Evolutionary conservation across 2,797 vertebrate genomes (phyloP).

Genomic region (Cottoperca gobio): DNA sequence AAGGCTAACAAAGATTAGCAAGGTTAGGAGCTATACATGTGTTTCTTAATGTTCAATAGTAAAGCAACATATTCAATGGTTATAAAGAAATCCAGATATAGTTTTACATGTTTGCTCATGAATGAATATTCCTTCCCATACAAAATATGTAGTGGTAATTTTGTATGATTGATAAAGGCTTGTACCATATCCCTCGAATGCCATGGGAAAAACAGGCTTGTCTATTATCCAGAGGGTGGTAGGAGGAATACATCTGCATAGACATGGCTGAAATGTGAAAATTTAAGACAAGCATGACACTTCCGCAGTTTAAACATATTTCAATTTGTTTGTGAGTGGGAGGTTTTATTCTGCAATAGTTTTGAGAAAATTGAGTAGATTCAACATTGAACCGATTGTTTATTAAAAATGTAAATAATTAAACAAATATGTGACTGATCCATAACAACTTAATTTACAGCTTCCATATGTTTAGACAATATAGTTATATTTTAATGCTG

Average conservation of each 20-base stretch:
- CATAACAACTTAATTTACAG: slow-evolving; percentile 30
- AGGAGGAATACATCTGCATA: slow-evolving; percentile 77
- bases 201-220: slow-evolving; percentile 52
- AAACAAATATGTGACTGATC: slow-evolving; percentile 16
- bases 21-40: not conserved
- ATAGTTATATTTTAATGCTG: not conserved
- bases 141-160: slow-evolving; percentile 27
- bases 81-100: not conserved
- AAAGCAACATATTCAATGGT: slow-evolving; percentile 1
- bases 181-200: slow-evolving; percentile 56
- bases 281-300: slow-evolving; percentile 66
- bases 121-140: slow-evolving; percentile 24
- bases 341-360: slow-evolving; percentile 48
- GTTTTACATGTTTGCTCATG: slow-evolving; percentile 19
- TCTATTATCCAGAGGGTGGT: slow-evolving; percentile 62
- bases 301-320: slow-evolving; percentile 69
- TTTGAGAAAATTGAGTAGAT: slow-evolving; percentile 35
- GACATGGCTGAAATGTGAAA: slow-evolving; percentile 67
- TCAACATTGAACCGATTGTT: slow-evolving; percentile 25
- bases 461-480: not conserved
- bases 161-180: slow-evolving; percentile 47
- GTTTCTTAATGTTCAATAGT: slow-evolving; percentile 6
- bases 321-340: slow-evolving; percentile 54
- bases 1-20: slow-evolving; percentile 45
- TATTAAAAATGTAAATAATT: slow-evolving; percentile 34